phyloP scores from a whole-genome alignment of 2,888 invertebrate genomes.

The Oscheius sp. region DNA sequence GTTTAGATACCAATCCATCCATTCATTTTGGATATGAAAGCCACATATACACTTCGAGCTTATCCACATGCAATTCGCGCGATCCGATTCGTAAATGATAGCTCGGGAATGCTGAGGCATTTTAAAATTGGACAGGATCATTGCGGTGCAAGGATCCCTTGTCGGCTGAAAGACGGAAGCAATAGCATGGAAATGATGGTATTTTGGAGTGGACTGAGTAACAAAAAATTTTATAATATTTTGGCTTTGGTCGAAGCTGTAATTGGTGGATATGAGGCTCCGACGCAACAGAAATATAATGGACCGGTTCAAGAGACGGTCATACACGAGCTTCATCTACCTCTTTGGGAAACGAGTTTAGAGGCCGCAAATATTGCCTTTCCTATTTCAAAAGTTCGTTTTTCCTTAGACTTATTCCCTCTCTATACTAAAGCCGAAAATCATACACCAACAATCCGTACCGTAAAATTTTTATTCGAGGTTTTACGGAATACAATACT shows the following conservation, averaged over 20 bases:
- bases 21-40: not conserved
- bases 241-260: constrained; percentile 2
- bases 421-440: not conserved
- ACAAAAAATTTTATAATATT: not conserved
- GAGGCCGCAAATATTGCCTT: constrained; percentile 5
- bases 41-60: not conserved
- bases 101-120: not conserved
- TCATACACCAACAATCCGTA: not conserved
- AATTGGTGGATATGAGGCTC: not conserved
- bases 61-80: not conserved
- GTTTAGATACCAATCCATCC: constrained; percentile 18
- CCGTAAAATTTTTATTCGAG: too few relatives aligned
- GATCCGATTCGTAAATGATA: constrained; percentile 7
- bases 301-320: not conserved
- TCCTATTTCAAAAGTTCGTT: not conserved
- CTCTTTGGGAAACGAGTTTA: not conserved
- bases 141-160: not conserved
- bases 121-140: not conserved
- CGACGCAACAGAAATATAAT: not conserved
- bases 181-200: constrained; percentile 9
- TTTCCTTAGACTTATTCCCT: not conserved
- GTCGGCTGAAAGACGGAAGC: constrained; percentile 3
- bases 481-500: not conserved
- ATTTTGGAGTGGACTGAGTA: constrained; percentile 1
- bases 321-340: constrained; percentile 4